Base-by-base conservation (phyloP, 2,797 vertebrate genomes). In the Peromyscus melanophrys region DNA sequence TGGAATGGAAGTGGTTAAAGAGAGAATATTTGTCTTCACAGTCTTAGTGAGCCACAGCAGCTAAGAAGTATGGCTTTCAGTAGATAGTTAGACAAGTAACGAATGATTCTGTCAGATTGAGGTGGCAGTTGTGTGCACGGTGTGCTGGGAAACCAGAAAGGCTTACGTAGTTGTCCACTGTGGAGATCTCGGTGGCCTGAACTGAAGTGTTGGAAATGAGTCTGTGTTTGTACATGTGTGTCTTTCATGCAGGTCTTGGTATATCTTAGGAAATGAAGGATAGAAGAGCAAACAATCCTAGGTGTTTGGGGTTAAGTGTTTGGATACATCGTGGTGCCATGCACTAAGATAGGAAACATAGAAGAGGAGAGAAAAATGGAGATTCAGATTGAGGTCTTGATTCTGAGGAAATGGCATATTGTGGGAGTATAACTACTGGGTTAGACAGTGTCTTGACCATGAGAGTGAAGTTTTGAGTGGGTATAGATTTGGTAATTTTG, bases 21-120 rank as follows among this genome's bases (percentile, higher is more conserved):
- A 13, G 49, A 83, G 46, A 75, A 37, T 49, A n/a, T 46, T 1
- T 75, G 31, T 95, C 40, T 90, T 94, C 52, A 73, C 11, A 71
- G 67, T 49, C 29, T n/a, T 71, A 27, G 2, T 69, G 57, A 69
- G 27, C 65, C 73, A 73, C 2, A 2, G 12, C 71, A 52, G 21
- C 73, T 82, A 67, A 94, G 43, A 67, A 86, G 75, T 89, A 59
- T 82, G 37, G 19, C 69, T 43, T 89, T 96, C 27, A 92, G 12
- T 95, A 80, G 17, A 37, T 83, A 89, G 91, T 89, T 40, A 91
- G 9, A 97, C 46, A 63, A 65, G 40, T 49, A 80, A 85, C 95
- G 4, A 4, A 92, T 96, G 10, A 4, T 85, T 65, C 19, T 2
- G 1, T 85, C 31, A 49, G 8, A 89, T 93, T 87, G 73, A 21